phyloP scores from a whole-genome alignment of 2,888 invertebrate species.

The Melanargia galathea region DNA sequence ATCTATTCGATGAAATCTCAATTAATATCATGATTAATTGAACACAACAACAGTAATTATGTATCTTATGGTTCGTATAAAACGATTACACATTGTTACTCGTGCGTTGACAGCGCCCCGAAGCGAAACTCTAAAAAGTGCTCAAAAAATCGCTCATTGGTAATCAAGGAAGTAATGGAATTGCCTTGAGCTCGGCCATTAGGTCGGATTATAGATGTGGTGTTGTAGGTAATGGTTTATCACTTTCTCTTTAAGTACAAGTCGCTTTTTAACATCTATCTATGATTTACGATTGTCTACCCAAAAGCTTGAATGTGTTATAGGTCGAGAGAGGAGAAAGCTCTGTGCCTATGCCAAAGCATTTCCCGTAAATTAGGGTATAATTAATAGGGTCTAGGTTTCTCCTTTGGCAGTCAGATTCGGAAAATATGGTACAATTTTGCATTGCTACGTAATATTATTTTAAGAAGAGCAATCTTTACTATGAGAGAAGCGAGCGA shows the following conservation, averaged over 20 bases:
- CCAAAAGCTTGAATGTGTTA: too few relatives aligned
- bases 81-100: constrained; percentile 47
- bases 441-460: too few relatives aligned
- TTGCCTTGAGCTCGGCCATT: constrained; percentile 36
- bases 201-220: constrained; percentile 22
- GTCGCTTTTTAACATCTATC: background rate
- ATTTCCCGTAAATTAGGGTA: too few relatives aligned
- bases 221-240: constrained; percentile 28
- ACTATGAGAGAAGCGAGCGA: too few relatives aligned
- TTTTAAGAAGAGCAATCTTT: too few relatives aligned
- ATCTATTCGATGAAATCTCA: constrained; percentile 58
- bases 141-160: constrained; percentile 50
- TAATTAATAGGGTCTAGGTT: too few relatives aligned
- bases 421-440: too few relatives aligned
- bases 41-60: constrained; percentile 64
- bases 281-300: background rate
- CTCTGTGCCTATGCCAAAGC: too few relatives aligned
- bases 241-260: constrained; percentile 26
- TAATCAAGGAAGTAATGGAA: constrained; percentile 32
- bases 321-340: too few relatives aligned
- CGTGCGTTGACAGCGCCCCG: constrained; percentile 51
- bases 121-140: constrained; percentile 53
- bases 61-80: constrained; percentile 55
- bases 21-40: constrained; percentile 67
- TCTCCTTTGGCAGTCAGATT: too few relatives aligned